Evolutionary conservation across 2,797 vertebrate genomes (phyloP).

Genomic region (Cyclura pinguis): DNA sequence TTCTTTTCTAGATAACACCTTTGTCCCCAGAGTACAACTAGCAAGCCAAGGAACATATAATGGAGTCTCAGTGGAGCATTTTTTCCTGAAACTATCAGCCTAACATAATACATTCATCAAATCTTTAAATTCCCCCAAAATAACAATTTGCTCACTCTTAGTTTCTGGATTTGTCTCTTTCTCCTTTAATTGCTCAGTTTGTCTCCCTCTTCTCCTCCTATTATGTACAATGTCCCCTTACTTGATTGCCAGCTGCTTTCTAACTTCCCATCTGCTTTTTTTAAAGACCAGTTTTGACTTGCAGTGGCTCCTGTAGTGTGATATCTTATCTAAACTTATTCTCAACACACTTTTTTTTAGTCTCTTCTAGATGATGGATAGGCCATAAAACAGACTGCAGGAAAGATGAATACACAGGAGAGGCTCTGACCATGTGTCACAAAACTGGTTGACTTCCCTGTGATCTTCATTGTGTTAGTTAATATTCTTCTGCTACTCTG

Average conservation of each 20-base stretch:
- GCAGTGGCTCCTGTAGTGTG: rapidly evolving
- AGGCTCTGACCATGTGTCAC: slow-evolving; percentile 20
- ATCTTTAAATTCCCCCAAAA: rapidly evolving
- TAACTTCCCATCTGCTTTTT: not conserved
- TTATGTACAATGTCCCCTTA: not conserved
- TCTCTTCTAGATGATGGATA: not conserved
- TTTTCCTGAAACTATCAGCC: not conserved
- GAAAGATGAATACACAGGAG: slow-evolving; percentile 1
- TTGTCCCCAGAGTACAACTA: not conserved
- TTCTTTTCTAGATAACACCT: not conserved
- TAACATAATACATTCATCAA: not conserved
- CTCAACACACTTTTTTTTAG: not conserved
- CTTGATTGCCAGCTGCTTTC: not conserved
- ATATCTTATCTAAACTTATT: not conserved
- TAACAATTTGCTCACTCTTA: slow-evolving; percentile 18
- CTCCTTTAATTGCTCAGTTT: slow-evolving; percentile 17
- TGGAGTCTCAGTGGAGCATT: not conserved
- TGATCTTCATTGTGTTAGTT: not conserved
- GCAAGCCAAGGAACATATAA: not conserved
- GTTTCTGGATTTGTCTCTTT: not conserved
- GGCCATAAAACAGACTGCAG: slow-evolving; percentile 37
- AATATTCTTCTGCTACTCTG: slow-evolving; percentile 13
- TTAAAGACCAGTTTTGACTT: not conserved
- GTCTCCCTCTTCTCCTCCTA: not conserved
- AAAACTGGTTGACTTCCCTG: slow-evolving; percentile 8